phyloP scores from a whole-genome alignment of 2,797 vertebrate species.

The Pipistrellus nathusii region DNA sequence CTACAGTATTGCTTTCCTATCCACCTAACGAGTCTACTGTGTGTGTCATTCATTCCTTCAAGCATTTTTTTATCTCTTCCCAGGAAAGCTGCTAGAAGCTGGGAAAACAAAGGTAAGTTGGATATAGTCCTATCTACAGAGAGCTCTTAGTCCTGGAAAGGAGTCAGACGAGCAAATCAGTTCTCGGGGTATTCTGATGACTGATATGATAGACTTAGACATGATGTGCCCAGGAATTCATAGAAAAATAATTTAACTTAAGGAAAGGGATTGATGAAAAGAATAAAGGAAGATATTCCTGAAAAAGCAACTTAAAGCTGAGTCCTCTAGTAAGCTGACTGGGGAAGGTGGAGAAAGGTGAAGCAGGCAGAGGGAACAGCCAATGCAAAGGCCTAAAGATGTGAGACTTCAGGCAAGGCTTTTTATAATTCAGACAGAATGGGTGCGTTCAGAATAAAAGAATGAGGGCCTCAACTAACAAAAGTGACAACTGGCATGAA shows the following conservation, averaged over 20 bases:
- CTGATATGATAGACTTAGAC: not conserved
- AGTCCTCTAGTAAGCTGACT: not conserved
- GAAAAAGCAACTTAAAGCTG: not conserved
- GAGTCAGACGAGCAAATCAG: not conserved
- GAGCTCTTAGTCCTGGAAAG: not conserved
- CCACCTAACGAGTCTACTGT: fast-evolving
- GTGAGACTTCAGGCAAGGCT: not conserved
- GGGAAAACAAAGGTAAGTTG: not conserved
- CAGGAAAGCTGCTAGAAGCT: not conserved
- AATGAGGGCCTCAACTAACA: not conserved
- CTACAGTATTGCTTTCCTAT: not conserved
- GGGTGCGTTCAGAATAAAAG: not conserved
- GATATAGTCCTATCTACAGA: not conserved
- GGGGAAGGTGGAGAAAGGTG: not conserved
- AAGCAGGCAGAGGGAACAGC: not conserved
- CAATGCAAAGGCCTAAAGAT: not conserved
- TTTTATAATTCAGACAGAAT: not conserved
- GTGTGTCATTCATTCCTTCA: not conserved
- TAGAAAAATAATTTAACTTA: not conserved
- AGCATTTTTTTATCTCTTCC: not conserved
- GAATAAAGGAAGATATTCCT: not conserved
- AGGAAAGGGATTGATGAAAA: not conserved
- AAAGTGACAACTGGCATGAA: not conserved
- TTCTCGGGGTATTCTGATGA: not conserved
- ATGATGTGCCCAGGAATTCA: not conserved